Conservation (phyloP, 2,888 invertebrate species). For the Teleiodes luculella region DNA sequence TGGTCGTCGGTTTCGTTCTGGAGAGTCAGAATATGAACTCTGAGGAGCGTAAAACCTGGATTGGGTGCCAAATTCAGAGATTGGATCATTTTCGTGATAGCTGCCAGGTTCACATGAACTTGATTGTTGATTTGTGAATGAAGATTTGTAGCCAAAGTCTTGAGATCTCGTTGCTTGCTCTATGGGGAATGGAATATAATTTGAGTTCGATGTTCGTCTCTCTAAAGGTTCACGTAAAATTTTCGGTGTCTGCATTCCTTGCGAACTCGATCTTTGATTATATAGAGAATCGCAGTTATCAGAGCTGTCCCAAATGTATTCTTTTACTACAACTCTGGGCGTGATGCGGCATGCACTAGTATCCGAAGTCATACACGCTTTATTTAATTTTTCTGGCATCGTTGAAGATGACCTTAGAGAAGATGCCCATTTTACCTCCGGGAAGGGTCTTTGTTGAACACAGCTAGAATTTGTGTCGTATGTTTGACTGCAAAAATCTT, state of each 20-base stretch:
- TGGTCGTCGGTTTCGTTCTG: too few relatives aligned
- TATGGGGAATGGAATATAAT: too few relatives aligned
- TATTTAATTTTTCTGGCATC: background rate
- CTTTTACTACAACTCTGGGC: constrained; percentile 31
- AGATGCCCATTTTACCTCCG: background rate
- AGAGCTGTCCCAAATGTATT: constrained; percentile 44
- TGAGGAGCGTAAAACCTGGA: too few relatives aligned
- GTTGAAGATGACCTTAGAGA: background rate
- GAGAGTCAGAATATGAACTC: too few relatives aligned
- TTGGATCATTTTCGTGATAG: too few relatives aligned
- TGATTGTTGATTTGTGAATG: too few relatives aligned
- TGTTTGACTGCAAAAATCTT: constrained; percentile 37
- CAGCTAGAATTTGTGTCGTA: constrained; percentile 18
- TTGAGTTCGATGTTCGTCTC: background rate
- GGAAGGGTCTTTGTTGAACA: background rate
- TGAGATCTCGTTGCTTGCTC: too few relatives aligned
- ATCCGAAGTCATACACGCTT: background rate
- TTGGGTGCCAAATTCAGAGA: too few relatives aligned
- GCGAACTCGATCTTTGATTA: background rate
- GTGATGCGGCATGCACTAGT: constrained; percentile 4
- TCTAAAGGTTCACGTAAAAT: background rate
- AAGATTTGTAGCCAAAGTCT: too few relatives aligned
- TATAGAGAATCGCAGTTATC: background rate
- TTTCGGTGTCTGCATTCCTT: background rate
- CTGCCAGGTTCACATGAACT: too few relatives aligned